Base-by-base conservation (phyloP, 1,140 invertebrate genomes). In the Apolygus lucorum region DNA sequence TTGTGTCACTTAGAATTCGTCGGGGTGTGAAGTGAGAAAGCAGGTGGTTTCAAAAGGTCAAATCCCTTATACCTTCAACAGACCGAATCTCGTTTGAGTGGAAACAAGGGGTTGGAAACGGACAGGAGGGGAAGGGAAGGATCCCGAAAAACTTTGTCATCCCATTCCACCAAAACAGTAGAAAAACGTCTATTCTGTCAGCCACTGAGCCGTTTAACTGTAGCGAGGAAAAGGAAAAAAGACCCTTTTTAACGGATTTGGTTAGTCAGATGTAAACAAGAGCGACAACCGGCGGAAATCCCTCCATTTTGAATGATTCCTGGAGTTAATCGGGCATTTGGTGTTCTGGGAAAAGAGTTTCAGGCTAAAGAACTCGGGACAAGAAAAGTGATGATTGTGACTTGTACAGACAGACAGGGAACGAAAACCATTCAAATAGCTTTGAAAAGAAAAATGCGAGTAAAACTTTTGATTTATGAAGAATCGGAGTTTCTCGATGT, bases 1-100 rank as follows among this genome's bases (percentile, higher is more conserved):
- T 59, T 59, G 54, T 59, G 54, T 59, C 54, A 59, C 22, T 59
- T 59, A 4, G 54, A 59, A 59, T 59, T 21, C 54, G 54, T 59
- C 54, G 54, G 54, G 22, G 54, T 59, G 54, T 59, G 54, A 59
- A 59, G 54, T 59, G 54, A 59, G 54, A 59, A 59, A 59, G 54
- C 54, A 59, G 54, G 54, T 59, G 54, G 54, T 59, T 59, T 59
- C 54, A 59, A 59, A 42, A 59, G 54, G 54, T 59, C 54, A 59
- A 59, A 59, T 59, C 54, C 54, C 22, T 59, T 59, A 24, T 59
- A 59, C 22, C 11, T 59, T 59, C 54, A 59, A 59, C 54, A 59
- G 54, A 59, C 54, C 54, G 54, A 59, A 59, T 59, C 54, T 59
- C 11, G 54, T 59, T 59, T 59, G 11, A 8, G 34, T 8, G 17